These are phyloP conservation scores for Panulirus ornatus DNA, from an alignment of 1,140 invertebrate genomes.

Conservation along the genomic window DNA sequence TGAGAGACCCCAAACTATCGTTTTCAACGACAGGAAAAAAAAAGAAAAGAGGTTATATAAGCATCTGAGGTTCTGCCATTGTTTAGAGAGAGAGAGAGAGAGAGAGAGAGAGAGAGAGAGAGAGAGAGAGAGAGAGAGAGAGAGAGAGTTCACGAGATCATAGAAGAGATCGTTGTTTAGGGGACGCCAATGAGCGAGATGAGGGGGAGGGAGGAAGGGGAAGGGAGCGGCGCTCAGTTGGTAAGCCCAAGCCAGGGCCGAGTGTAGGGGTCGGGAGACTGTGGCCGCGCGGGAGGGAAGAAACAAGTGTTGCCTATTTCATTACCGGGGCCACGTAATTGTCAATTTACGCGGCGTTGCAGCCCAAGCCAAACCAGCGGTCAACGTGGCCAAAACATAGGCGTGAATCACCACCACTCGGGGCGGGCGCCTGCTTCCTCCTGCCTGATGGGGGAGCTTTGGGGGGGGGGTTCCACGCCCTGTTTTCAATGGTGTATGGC, in stretches of 20 bases:
- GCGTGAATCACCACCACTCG: neutral
- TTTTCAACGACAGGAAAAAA: neutral
- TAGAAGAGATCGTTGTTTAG: neutral
- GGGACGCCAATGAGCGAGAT: too few relatives aligned
- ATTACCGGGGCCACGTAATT: conserved; percentile 25
- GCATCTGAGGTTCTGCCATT: neutral
- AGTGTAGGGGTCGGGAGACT: neutral
- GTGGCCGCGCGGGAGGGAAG: neutral
- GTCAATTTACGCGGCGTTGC: conserved; percentile 4
- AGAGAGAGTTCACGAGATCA: too few relatives aligned
- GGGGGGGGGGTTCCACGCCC: too few relatives aligned
- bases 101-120: neutral
- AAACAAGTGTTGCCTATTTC: conserved; percentile 20
- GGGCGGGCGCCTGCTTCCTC: neutral
- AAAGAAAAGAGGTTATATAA: neutral
- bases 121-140: neutral
- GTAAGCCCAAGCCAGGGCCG: neutral
- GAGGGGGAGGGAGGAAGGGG: neutral
- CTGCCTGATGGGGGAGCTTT: too few relatives aligned
- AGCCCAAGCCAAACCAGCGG: too few relatives aligned
- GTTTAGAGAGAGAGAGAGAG: too few relatives aligned
- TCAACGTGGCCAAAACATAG: neutral
- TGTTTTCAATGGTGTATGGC: too few relatives aligned
- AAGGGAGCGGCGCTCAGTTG: too few relatives aligned
- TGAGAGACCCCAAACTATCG: neutral